These are phyloP conservation scores for Channa maculata DNA, from an alignment of 2,113 vertebrate genomes.

Conservation along the genomic window DNA sequence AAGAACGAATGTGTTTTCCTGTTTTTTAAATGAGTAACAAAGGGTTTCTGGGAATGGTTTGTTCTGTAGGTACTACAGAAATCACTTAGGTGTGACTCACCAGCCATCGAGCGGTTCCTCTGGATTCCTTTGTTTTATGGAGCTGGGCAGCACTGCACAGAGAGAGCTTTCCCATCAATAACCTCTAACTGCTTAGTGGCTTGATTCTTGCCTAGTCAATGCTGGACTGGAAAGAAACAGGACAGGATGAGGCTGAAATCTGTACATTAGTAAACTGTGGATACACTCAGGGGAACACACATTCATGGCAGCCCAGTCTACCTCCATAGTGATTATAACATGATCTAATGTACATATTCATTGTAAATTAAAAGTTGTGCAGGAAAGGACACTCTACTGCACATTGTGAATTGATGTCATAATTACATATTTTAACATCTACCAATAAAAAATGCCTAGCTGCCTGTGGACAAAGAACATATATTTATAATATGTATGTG, in stretches of 20 bases:
- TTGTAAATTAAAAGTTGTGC: no score
- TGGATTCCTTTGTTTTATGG: conserved; percentile 69
- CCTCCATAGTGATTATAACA: conserved; percentile 10
- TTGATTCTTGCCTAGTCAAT: conserved; percentile 57
- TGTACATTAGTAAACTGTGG: conserved; percentile 42
- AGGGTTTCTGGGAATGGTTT: conserved; percentile 54
- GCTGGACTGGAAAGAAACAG: conserved; percentile 36
- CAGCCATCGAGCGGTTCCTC: conserved; percentile 52
- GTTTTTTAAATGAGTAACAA: conserved; percentile 33
- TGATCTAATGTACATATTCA: not conserved
- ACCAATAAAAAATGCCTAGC: no score
- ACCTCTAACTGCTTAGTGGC: conserved; percentile 69
- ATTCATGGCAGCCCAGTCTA: conserved; percentile 3
- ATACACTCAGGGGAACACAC: conserved; percentile 28
- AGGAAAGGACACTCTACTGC: no score
- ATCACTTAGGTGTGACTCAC: conserved; percentile 66
- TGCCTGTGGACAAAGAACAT: no score
- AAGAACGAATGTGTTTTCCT: conserved; percentile 2
- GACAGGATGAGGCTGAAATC: conserved; percentile 45
- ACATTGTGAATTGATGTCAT: no score
- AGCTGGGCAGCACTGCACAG: conserved; percentile 39
- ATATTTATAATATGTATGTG: not conserved
- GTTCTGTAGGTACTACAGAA: conserved; percentile 44
- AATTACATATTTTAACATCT: no score
- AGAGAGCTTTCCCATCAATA: conserved; percentile 73